Conservation (phyloP, 2,113 vertebrate genomes). For the Nothobranchius furzeri region DNA sequence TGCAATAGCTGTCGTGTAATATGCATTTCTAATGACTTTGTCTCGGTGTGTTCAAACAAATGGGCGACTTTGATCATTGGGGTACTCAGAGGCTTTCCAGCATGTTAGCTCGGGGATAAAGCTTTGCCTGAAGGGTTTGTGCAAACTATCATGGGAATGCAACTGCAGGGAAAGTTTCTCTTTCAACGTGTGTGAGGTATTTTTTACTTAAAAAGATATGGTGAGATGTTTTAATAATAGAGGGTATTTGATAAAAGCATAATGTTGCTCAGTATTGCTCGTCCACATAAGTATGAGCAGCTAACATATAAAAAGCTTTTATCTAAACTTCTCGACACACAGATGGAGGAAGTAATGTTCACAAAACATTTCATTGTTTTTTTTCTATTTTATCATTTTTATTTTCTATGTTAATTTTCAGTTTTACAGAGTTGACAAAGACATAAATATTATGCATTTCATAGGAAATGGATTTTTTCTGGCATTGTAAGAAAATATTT, state of each 20-base stretch:
- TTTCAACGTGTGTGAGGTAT: conserved; percentile 13
- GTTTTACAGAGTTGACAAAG: background rate
- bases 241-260: conserved; percentile 8
- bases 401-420: background rate
- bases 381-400: background rate
- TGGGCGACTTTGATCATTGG: conserved; percentile 84
- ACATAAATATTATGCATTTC: no score
- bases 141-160: conserved; percentile 61
- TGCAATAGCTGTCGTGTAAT: conserved; percentile 94
- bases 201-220: background rate
- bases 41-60: conserved; percentile 94
- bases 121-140: conserved; percentile 55
- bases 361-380: background rate
- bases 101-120: conserved; percentile 71
- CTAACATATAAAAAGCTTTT: background rate
- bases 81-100: conserved; percentile 74
- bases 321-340: no score
- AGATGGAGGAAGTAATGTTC: no score
- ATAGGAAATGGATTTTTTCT: no score
- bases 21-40: conserved; percentile 98
- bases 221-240: background rate
- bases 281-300: background rate
- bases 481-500: no score
- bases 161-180: conserved; percentile 36
- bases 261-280: background rate